phyloP scores from a whole-genome alignment of 2,888 invertebrate species.

The Lottia scabra region DNA sequence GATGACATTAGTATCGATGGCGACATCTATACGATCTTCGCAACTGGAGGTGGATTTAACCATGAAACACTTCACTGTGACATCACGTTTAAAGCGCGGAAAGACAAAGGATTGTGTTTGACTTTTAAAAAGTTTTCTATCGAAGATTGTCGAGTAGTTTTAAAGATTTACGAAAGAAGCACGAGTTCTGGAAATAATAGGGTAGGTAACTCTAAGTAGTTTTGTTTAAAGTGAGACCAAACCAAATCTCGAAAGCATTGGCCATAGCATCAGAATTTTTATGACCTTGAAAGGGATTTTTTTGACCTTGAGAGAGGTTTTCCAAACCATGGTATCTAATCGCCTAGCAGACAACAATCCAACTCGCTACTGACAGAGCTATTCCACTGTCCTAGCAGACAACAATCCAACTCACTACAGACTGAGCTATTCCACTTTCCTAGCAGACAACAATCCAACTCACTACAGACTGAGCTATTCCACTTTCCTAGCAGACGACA shows the following conservation, averaged over 20 bases:
- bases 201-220: conserved; percentile 23
- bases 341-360: too few relatives aligned
- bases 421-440: too few relatives aligned
- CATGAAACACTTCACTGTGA: conserved; percentile 44
- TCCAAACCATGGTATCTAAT: too few relatives aligned
- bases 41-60: conserved; percentile 33
- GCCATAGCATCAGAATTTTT: too few relatives aligned
- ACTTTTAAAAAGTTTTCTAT: conserved; percentile 40
- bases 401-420: too few relatives aligned
- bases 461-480: too few relatives aligned
- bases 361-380: too few relatives aligned
- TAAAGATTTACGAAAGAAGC: conserved; percentile 37
- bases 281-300: too few relatives aligned
- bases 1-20: conserved; percentile 29
- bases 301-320: too few relatives aligned
- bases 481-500: too few relatives aligned
- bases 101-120: conserved; percentile 44
- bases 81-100: conserved; percentile 43
- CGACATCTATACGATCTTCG: conserved; percentile 26
- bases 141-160: conserved; percentile 34
- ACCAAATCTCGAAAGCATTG: not conserved
- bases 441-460: too few relatives aligned
- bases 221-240: not conserved
- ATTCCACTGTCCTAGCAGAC: too few relatives aligned
- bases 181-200: conserved; percentile 26